phyloP scores from a whole-genome alignment of 2,113 vertebrate species.

The Malurus melanocephalus region DNA sequence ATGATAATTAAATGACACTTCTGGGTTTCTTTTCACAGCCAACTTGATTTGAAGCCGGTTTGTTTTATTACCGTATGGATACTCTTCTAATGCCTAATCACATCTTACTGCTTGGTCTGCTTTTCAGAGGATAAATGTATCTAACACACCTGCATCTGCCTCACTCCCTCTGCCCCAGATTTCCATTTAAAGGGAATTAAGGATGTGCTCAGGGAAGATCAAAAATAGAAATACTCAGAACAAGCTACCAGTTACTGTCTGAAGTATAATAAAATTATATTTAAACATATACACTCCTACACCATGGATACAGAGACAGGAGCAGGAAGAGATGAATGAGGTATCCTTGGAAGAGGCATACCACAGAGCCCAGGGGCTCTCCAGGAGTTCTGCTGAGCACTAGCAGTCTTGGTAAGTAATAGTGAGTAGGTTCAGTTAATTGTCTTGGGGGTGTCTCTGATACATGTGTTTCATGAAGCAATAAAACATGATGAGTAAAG shows the following conservation, averaged over 20 bases:
- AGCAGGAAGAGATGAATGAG: neutral
- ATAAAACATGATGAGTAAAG: neutral
- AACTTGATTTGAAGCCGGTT: neutral
- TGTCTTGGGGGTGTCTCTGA: neutral
- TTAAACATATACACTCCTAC: neutral
- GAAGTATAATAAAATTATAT: neutral
- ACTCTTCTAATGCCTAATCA: neutral
- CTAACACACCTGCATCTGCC: neutral
- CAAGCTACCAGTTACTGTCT: neutral
- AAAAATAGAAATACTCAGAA: slow-evolving; percentile 37
- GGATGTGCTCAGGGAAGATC: neutral
- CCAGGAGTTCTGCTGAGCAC: neutral
- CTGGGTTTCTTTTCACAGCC: neutral
- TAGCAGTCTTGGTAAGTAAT: neutral
- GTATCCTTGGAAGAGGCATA: neutral
- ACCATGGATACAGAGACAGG: neutral
- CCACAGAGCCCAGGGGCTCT: neutral
- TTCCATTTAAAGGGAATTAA: slow-evolving; percentile 38
- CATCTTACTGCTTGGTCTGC: neutral
- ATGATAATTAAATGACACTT: neutral
- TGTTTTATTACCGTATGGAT: neutral
- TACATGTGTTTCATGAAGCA: rapidly evolving
- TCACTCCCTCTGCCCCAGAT: slow-evolving; percentile 27
- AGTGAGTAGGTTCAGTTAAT: neutral
- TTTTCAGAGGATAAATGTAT: neutral